Evolutionary conservation across 2,113 vertebrate genomes (phyloP).

Genomic region (Halichoeres trimaculatus): DNA sequence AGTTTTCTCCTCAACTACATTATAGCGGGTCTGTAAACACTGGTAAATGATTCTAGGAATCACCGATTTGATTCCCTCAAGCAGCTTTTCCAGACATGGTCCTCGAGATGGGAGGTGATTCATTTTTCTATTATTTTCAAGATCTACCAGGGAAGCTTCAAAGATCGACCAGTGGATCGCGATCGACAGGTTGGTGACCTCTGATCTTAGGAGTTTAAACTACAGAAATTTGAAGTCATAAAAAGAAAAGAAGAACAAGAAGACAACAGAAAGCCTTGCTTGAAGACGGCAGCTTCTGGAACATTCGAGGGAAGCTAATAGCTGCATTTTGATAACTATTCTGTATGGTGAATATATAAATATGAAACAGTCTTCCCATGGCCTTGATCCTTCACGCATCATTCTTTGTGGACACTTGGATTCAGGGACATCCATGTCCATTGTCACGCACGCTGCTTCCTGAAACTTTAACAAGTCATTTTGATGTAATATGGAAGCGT

Average conservation of each 20-base stretch:
- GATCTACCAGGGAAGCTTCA: no score
- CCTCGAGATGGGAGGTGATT: no score
- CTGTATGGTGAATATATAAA: constrained; percentile 32
- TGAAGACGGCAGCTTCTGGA: constrained; percentile 12
- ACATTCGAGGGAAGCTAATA: constrained; percentile 2
- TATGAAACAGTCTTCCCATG: constrained; percentile 18
- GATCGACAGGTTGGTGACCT: no score
- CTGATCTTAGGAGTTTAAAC: constrained; percentile 53
- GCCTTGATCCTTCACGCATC: constrained; percentile 3
- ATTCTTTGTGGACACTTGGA: constrained; percentile 11
- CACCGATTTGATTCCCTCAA: no score
- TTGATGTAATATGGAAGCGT: constrained; percentile 28
- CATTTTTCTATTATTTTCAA: no score
- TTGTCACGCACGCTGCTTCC: constrained; percentile 35
- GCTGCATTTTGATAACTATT: constrained; percentile 30
- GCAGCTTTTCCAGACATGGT: no score
- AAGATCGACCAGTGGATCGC: no score
- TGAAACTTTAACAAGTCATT: constrained; percentile 46
- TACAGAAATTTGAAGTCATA: constrained; percentile 43
- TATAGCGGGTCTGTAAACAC: no score
- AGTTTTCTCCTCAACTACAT: no score
- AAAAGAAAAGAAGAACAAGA: constrained; percentile 14
- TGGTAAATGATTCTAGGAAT: no score
- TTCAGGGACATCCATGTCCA: constrained; percentile 5
- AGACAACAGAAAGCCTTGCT: constrained; percentile 11